phyloP scores from a whole-genome alignment of 2,888 invertebrate species.

The Tryphoninae sp. region DNA sequence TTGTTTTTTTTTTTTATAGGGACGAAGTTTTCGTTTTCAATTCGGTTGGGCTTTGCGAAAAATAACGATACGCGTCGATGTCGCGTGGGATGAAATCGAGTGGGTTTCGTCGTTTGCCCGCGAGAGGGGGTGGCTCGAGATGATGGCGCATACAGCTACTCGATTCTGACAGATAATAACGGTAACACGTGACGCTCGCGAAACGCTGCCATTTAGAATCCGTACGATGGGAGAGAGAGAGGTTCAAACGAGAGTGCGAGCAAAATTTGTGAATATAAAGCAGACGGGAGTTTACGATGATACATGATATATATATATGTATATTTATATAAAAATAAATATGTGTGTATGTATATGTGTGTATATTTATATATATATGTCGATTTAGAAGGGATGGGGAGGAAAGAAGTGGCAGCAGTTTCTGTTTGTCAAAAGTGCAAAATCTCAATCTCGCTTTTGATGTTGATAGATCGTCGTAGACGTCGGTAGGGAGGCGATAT shows the following conservation, averaged over 20 bases:
- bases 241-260: slow-evolving; percentile 44
- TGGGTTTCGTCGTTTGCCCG: slow-evolving; percentile 15
- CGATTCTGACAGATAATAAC: slow-evolving; percentile 68
- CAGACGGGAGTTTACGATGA: slow-evolving; percentile 44
- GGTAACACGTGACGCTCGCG: slow-evolving; percentile 69
- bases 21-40: no score
- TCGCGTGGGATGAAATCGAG: no score
- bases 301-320: slow-evolving; percentile 8
- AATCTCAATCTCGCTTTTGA: slow-evolving; percentile 71
- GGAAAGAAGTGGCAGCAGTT: slow-evolving; percentile 55
- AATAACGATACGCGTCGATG: no score
- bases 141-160: slow-evolving; percentile 46
- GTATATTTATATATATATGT: background rate
- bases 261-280: slow-evolving; percentile 69
- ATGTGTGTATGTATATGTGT: background rate
- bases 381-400: slow-evolving; percentile 28
- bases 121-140: slow-evolving; percentile 10
- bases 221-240: slow-evolving; percentile 38
- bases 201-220: slow-evolving; percentile 36
- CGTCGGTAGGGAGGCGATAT: slow-evolving; percentile 10
- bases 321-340: background rate
- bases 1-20: no score
- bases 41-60: no score
- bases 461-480: slow-evolving; percentile 70
- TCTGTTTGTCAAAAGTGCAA: slow-evolving; percentile 68